A percentile compares a stretch with the other conserved stretches of the same genome.
Evolutionary conservation across 2,113 vertebrate species (phyloP).

Genomic region (Forbesichthys papilliferus): DNA sequence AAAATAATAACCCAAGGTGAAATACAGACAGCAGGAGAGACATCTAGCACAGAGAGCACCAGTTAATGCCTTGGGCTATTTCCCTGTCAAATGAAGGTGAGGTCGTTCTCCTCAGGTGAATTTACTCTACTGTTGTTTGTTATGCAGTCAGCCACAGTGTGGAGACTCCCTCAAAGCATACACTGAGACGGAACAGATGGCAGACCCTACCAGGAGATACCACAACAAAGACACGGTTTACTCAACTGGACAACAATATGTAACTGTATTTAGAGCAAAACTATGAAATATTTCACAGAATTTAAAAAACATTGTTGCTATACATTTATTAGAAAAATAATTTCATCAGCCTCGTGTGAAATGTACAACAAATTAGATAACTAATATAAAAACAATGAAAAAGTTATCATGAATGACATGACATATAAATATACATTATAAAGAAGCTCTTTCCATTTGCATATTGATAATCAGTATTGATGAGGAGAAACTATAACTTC

Average conservation of each 20-base stretch:
- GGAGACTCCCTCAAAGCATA: conserved; percentile 70
- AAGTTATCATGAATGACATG: too few species aligned
- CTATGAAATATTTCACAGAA: conserved; percentile 8
- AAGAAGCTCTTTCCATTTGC: too few species aligned
- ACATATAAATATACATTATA: too few species aligned
- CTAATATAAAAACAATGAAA: background rate
- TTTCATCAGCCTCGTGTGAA: background rate
- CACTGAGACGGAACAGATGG: conserved; percentile 75
- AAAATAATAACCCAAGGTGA: conserved; percentile 20
- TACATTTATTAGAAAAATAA: background rate
- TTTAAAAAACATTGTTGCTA: too few species aligned
- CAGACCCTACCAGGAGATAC: conserved; percentile 53
- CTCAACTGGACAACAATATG: conserved; percentile 35
- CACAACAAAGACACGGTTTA: conserved; percentile 50
- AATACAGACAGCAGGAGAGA: conserved; percentile 25
- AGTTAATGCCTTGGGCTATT: conserved; percentile 69
- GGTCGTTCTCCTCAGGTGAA: conserved; percentile 48
- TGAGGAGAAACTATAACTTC: too few species aligned
- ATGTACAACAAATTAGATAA: background rate
- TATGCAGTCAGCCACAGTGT: conserved; percentile 52
- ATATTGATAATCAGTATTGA: too few species aligned
- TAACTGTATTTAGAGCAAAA: conserved; percentile 44
- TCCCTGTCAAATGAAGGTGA: conserved; percentile 80
- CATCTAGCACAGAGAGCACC: conserved; percentile 28
- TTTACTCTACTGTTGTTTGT: conserved; percentile 66